Evolutionary conservation across 2,113 vertebrate genomes (phyloP), one percentile per base, ranked within the genome.

Genomic region (Callithrix jacchus): DNA sequence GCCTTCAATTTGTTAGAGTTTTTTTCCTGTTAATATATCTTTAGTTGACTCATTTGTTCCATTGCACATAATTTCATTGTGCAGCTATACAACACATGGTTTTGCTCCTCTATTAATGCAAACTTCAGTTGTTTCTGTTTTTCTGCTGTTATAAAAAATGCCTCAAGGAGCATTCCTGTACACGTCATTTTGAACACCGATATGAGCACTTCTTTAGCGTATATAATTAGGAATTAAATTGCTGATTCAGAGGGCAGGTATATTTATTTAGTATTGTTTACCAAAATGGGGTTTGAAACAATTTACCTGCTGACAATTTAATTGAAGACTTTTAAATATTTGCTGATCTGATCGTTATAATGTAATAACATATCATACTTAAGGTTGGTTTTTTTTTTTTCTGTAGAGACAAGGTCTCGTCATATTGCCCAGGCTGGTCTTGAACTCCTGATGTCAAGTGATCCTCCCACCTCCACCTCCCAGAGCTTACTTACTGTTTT

Each of bases 261-360:
- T 1, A 0, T 23, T 68, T 68, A 35, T 23, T 61, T 8, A 3
- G 2, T 40, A 6, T 1, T 37, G 14, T 0, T 35, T 4, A 54
- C 17, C 14, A 27, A 0, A 6, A 20, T 0, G 21, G 35, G 40
- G 2, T 37, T n/a, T 27, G 35, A n/a, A 35, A 11, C 47, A 58
- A 23, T 64, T 74, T 37, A 47, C 6, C 10, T 17, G 27, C 45
- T 14, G 27, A 74, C 35, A 11, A 3, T 18, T 54, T 73, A 27
- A 3, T 3, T 2, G 42, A 68, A 16, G n/a, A 18, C 45, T 56
- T 89, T 68, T 89, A 66, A 89, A 23, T n/a, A 27, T 14, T 66
- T 56, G 25, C 16, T 42, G 7, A 6, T 61, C 11, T 68, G 37
- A 13, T 11, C 17, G 37, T 30, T 37, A 35, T 13, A 32, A 94